Evolutionary conservation across 2,888 invertebrate species (phyloP).

Genomic region (Tineola bisselliella): DNA sequence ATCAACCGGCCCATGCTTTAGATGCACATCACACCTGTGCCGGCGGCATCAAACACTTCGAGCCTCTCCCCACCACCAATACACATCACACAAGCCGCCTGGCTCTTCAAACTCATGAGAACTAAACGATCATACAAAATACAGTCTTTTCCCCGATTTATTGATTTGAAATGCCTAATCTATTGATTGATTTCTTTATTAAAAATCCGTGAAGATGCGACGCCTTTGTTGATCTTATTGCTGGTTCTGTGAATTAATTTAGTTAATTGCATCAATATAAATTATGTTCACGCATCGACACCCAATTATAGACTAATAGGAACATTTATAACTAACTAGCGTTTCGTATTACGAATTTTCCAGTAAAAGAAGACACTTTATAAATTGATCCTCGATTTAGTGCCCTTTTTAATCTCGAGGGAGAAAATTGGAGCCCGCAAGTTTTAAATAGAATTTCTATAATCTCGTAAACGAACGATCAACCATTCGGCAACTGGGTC

Average conservation of each 20-base stretch:
- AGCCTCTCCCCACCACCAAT: constrained; percentile 14
- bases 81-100: constrained; percentile 50
- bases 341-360: not conserved
- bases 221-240: constrained; percentile 49
- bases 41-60: constrained; percentile 40
- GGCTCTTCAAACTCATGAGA: constrained; percentile 52
- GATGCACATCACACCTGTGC: constrained; percentile 54
- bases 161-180: constrained; percentile 67
- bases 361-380: not conserved
- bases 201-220: constrained; percentile 33
- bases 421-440: not conserved
- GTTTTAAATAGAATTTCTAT: too few relatives aligned
- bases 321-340: not conserved
- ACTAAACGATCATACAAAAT: constrained; percentile 24
- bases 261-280: constrained; percentile 54
- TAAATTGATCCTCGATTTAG: not conserved
- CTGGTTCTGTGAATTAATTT: constrained; percentile 54
- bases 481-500: too few relatives aligned
- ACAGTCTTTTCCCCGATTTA: constrained; percentile 51
- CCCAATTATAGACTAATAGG: constrained; percentile 38
- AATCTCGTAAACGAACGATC: too few relatives aligned
- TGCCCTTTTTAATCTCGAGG: not conserved
- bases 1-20: constrained; percentile 20
- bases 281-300: constrained; percentile 56
- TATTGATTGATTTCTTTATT: constrained; percentile 67